These are phyloP conservation scores for Pemphigus obesinymphae DNA, from an alignment of 1,140 invertebrate species.

Conservation along the genomic window DNA sequence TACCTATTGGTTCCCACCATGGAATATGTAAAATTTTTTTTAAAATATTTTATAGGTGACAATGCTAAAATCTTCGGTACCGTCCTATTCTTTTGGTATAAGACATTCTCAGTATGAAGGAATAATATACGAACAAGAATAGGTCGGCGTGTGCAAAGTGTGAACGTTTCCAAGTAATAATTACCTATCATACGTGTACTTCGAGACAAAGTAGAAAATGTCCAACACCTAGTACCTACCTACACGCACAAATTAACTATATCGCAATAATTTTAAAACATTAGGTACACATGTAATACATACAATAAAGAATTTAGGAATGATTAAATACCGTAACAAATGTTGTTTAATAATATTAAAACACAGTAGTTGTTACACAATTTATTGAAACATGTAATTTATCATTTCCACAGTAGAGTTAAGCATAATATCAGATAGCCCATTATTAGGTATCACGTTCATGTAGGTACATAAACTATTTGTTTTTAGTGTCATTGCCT, in stretches of 20 bases:
- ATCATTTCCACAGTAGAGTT: too few species aligned
- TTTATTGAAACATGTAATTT: too few species aligned
- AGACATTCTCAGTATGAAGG: conserved; percentile 45
- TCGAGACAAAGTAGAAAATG: neutral
- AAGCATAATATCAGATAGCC: too few species aligned
- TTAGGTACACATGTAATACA: too few species aligned
- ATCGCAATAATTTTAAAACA: too few species aligned
- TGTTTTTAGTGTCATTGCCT: too few species aligned
- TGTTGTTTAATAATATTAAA: neutral
- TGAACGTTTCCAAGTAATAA: neutral
- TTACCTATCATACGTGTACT: neutral
- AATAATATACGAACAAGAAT: conserved; percentile 36
- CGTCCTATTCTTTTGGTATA: conserved; percentile 48
- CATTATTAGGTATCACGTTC: too few species aligned
- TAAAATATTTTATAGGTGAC: conserved; percentile 20
- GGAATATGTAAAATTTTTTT: too few species aligned
- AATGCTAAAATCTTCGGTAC: conserved; percentile 36
- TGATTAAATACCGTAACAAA: neutral
- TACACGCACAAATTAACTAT: neutral
- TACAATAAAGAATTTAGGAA: too few species aligned
- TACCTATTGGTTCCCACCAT: too few species aligned
- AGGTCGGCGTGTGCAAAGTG: neutral
- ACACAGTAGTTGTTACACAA: neutral
- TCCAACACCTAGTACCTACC: neutral
- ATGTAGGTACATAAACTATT: too few species aligned